Evolutionary conservation across 2,888 invertebrate genomes (phyloP).

Genomic region (Nymphalis urticae): DNA sequence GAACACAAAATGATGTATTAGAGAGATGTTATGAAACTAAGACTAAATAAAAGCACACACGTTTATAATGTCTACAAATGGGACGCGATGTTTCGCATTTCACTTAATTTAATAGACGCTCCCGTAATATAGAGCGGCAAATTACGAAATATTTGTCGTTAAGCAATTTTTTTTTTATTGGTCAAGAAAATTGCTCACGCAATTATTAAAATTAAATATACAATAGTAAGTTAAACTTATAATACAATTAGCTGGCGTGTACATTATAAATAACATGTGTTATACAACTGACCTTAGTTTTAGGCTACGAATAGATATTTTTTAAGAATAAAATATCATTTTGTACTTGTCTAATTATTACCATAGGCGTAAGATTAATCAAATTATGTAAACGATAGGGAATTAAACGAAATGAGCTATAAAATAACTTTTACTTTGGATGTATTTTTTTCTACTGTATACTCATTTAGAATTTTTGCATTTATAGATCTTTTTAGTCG

Average conservation of each 20-base stretch:
- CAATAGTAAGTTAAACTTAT: conserved; percentile 48
- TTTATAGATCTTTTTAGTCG: conserved; percentile 79
- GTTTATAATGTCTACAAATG: conserved; percentile 14
- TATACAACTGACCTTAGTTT: conserved; percentile 79
- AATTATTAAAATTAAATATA: conserved; percentile 40
- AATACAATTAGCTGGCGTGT: conserved; percentile 57
- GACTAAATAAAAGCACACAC: conserved; percentile 38
- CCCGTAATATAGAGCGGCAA: conserved; percentile 23
- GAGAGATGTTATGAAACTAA: conserved; percentile 43
- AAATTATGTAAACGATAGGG: conserved; percentile 74
- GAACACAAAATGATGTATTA: conserved; percentile 41
- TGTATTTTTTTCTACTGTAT: conserved; percentile 77
- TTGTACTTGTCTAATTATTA: conserved; percentile 81
- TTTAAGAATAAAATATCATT: conserved; percentile 78
- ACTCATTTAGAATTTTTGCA: conserved; percentile 78
- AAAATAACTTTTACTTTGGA: conserved; percentile 69
- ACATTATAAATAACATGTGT: conserved; percentile 65
- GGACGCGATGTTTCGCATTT: conserved; percentile 25
- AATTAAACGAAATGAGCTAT: conserved; percentile 76
- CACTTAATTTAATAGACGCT: conserved; percentile 27
- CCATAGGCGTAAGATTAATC: conserved; percentile 79
- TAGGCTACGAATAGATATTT: conserved; percentile 75
- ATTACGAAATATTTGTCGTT: conserved; percentile 16
- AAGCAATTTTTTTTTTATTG: conserved; percentile 18
- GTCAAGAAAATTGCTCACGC: conserved; percentile 35